Evolutionary conservation across 1,140 invertebrate species (phyloP).

Genomic region (Drosophila funebris): DNA sequence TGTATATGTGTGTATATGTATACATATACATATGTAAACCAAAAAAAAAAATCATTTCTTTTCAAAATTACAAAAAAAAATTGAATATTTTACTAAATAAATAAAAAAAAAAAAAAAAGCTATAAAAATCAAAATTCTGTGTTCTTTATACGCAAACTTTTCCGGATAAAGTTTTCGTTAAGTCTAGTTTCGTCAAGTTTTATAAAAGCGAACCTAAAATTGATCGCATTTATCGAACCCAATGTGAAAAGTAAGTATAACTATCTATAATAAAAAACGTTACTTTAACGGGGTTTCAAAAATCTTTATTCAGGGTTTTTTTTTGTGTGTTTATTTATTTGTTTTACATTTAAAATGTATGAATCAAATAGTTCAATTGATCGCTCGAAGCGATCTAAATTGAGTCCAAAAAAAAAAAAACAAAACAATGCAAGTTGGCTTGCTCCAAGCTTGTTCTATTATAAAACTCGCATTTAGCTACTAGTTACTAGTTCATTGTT

Average conservation of each 20-base stretch:
- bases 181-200: too few species aligned
- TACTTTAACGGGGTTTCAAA: conserved; percentile 62
- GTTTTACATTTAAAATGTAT: conserved; percentile 71
- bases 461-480: conserved; percentile 12
- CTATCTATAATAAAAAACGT: neutral
- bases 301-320: conserved; percentile 71
- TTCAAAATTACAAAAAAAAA: conserved; percentile 53
- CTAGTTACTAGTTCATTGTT: conserved; percentile 33
- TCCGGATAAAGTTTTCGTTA: too few species aligned
- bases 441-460: conserved; percentile 29
- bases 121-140: conserved; percentile 49
- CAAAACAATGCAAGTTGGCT: conserved; percentile 27
- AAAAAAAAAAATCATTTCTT: conserved; percentile 46
- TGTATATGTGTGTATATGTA: conserved; percentile 47
- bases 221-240: too few species aligned
- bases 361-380: conserved; percentile 50
- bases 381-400: conserved; percentile 28
- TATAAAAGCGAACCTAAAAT: too few species aligned
- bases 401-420: conserved; percentile 20
- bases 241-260: neutral
- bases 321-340: conserved; percentile 49
- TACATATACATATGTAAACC: conserved; percentile 37
- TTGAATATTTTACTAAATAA: conserved; percentile 74
- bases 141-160: neutral
- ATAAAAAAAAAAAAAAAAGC: conserved; percentile 45